Conservation (phyloP, 2,113 vertebrate genomes). For the Corydoras sp. region DNA sequence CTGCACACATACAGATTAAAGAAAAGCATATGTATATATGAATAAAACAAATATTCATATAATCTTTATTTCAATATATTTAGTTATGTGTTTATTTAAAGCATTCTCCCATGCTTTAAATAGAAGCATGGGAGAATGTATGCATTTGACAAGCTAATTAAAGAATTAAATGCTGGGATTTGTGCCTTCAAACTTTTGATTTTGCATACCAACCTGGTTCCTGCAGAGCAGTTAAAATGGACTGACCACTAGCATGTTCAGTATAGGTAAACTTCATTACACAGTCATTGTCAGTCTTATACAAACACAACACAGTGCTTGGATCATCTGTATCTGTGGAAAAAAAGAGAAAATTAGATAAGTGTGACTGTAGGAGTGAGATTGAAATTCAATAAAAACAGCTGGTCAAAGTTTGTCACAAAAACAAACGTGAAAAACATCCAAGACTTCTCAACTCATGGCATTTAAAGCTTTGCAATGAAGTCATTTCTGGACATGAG, state of each 20-base stretch:
- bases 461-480: slow-evolving; percentile 35
- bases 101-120: too few species aligned
- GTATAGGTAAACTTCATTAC: slow-evolving; percentile 94
- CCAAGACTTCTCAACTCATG: neutral
- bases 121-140: too few species aligned
- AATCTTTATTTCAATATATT: too few species aligned
- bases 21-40: neutral
- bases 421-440: slow-evolving; percentile 19
- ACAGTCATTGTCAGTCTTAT: slow-evolving; percentile 84
- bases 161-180: too few species aligned
- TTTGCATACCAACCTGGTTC: slow-evolving; percentile 76
- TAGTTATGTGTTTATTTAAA: too few species aligned
- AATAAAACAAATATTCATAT: neutral
- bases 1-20: slow-evolving; percentile 53
- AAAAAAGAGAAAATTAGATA: too few species aligned
- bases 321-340: slow-evolving; percentile 73
- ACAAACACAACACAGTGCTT: slow-evolving; percentile 77
- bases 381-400: slow-evolving; percentile 15
- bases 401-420: slow-evolving; percentile 11
- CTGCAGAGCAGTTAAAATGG: slow-evolving; percentile 80
- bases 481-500: slow-evolving; percentile 31
- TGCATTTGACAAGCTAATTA: too few species aligned
- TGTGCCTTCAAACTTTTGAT: neutral
- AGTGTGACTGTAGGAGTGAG: neutral
- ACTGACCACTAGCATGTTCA: slow-evolving; percentile 82